Percentiles rank a stretch among this genome's conserved stretches.
These are phyloP conservation scores for Dysmachus trigonus DNA, from an alignment of 2,888 invertebrate species.

Conservation along the genomic window DNA sequence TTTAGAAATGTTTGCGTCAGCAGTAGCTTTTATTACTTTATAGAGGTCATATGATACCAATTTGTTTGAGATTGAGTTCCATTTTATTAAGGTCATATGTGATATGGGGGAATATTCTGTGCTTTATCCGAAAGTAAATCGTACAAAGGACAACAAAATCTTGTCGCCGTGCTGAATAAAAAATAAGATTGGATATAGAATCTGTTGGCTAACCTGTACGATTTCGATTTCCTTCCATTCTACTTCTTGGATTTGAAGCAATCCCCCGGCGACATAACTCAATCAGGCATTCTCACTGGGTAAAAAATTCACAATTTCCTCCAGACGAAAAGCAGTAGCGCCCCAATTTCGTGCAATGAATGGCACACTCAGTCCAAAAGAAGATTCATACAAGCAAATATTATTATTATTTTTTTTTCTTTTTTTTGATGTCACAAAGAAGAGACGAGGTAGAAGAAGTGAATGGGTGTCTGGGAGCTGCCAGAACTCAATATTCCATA, in stretches of 20 bases:
- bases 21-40: not conserved
- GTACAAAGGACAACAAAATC: not conserved
- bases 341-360: not conserved
- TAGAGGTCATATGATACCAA: not conserved
- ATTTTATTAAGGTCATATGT: not conserved
- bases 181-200: not conserved
- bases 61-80: not conserved
- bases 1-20: not conserved
- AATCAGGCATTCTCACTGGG: not conserved
- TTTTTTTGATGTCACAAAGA: not conserved
- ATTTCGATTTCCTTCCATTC: not conserved
- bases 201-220: not conserved
- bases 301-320: not conserved
- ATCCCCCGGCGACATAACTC: not conserved
- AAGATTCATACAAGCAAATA: not conserved
- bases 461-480: not conserved
- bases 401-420: too few relatives aligned
- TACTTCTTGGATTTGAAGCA: not conserved
- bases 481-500: conserved; percentile 20
- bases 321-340: not conserved
- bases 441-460: not conserved
- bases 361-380: not conserved
- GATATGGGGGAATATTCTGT: not conserved
- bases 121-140: not conserved
- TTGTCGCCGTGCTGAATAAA: not conserved